These are phyloP conservation scores for Danio tinwini DNA, from an alignment of 2,797 vertebrate species.

Conservation along the genomic window DNA sequence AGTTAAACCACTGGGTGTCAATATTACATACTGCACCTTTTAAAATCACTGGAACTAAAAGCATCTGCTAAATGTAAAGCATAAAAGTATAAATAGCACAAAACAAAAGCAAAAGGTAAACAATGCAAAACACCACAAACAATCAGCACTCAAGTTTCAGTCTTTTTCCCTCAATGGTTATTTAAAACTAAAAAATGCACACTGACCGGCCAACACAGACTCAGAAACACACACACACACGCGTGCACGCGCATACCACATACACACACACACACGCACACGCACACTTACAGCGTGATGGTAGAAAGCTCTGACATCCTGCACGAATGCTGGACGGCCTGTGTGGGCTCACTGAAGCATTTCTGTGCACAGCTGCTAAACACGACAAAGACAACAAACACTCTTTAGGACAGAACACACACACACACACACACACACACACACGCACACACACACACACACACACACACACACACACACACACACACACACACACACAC, in stretches of 20 bases:
- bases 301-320: conserved; percentile 99
- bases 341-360: conserved; percentile 99
- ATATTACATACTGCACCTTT: too few relatives aligned
- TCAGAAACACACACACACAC: conserved; percentile 54
- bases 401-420: conserved; percentile 61
- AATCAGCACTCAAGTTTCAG: neutral
- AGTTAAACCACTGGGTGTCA: too few relatives aligned
- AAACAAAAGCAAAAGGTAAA: too few relatives aligned
- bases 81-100: too few relatives aligned
- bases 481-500: conserved; percentile 17
- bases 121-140: conserved; percentile 7
- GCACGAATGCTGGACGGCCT: conserved; percentile 98
- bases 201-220: conserved; percentile 35
- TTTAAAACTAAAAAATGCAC: conserved; percentile 15
- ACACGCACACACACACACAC: conserved; percentile 51
- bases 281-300: conserved; percentile 99
- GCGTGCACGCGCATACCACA: conserved; percentile 60
- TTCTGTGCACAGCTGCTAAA: conserved; percentile 99
- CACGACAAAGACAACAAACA: conserved; percentile 88
- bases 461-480: neutral
- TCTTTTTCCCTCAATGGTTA: neutral
- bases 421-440: conserved; percentile 68
- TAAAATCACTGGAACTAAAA: neutral
- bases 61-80: too few relatives aligned
- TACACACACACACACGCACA: conserved; percentile 75